These are phyloP conservation scores for Sula dactylatra DNA, from an alignment of 2,113 vertebrate genomes.

Conservation along the genomic window DNA sequence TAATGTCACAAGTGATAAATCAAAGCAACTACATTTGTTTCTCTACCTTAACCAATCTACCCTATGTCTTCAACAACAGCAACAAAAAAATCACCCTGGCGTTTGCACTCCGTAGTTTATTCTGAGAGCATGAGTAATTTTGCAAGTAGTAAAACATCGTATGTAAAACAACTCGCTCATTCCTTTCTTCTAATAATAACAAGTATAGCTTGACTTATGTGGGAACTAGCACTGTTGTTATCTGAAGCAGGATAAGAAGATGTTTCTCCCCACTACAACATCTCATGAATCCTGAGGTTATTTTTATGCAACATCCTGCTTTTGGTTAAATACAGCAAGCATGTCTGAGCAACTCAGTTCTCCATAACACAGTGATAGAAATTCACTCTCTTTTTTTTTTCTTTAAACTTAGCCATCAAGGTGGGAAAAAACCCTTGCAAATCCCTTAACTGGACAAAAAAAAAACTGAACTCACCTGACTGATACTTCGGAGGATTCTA, in stretches of 20 bases:
- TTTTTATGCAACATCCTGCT: neutral
- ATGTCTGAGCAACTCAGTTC: neutral
- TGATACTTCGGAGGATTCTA: neutral
- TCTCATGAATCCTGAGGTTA: neutral
- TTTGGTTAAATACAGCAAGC: neutral
- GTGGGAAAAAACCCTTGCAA: neutral
- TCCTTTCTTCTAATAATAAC: neutral
- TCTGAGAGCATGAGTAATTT: slow-evolving; percentile 56
- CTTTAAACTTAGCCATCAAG: slow-evolving; percentile 14
- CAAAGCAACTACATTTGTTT: slow-evolving; percentile 77
- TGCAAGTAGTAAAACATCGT: slow-evolving; percentile 60
- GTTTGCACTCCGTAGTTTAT: slow-evolving; percentile 68
- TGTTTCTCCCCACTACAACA: neutral
- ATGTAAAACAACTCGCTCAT: slow-evolving; percentile 71
- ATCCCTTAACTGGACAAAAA: neutral
- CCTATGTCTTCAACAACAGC: slow-evolving; percentile 52
- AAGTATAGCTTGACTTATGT: neutral
- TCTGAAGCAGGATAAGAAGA: neutral
- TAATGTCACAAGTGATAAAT: slow-evolving; percentile 80
- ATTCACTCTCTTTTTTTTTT: neutral
- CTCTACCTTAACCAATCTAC: slow-evolving; percentile 69
- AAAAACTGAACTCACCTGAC: neutral
- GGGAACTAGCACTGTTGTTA: neutral
- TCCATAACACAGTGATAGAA: neutral
- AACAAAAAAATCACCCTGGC: slow-evolving; percentile 67